Percentiles rank a stretch among this genome's conserved stretches.
Evolutionary conservation across 2,113 vertebrate species (phyloP).

Genomic region (Bothrops jararaca): DNA sequence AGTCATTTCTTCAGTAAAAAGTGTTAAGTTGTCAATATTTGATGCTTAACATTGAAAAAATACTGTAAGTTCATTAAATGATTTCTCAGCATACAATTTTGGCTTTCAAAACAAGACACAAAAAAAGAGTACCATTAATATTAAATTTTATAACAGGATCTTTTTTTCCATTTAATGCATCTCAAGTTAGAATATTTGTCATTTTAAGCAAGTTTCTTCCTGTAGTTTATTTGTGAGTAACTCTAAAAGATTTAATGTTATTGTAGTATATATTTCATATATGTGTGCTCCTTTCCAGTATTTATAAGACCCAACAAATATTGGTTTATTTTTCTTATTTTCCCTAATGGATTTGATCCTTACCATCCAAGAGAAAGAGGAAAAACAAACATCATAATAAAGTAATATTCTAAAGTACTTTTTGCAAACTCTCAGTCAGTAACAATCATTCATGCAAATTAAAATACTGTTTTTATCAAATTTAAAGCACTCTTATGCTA

Average conservation of each 20-base stretch:
- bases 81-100: conserved; percentile 42
- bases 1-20: background rate
- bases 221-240: conserved; percentile 8
- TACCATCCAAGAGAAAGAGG: background rate
- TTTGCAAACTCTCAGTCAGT: background rate
- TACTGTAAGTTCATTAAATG: background rate
- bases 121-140: conserved; percentile 28
- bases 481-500: background rate
- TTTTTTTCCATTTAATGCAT: conserved; percentile 32
- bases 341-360: background rate
- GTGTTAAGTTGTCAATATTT: background rate
- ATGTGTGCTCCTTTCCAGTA: background rate
- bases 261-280: fast-evolving
- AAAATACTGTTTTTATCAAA: conserved; percentile 15
- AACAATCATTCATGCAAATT: background rate
- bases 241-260: conserved; percentile 17
- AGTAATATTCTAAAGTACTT: background rate
- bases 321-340: fast-evolving
- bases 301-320: conserved; percentile 18
- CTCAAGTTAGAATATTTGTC: conserved; percentile 17
- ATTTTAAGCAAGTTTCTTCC: conserved; percentile 21
- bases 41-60: conserved; percentile 38
- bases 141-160: conserved; percentile 31
- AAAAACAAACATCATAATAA: background rate
- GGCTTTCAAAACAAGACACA: conserved; percentile 37